Percentiles rank a stretch among this genome's conserved stretches.
Conservation (phyloP, 2,888 invertebrate genomes). For the Chrysina gloriosa region DNA sequence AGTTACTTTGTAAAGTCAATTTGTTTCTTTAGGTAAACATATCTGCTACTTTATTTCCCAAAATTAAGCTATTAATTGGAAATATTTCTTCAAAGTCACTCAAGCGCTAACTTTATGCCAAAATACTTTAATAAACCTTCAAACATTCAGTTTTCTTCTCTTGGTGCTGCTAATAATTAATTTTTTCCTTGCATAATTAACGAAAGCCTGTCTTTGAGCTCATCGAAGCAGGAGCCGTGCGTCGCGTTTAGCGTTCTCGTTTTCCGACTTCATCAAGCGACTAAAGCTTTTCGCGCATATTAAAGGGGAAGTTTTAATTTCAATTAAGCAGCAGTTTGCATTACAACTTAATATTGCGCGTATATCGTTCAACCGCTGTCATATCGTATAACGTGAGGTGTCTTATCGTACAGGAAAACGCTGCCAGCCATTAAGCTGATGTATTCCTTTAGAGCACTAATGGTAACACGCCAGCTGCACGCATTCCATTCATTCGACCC, state of each 20-base stretch:
- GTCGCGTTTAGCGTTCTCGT: too few species aligned
- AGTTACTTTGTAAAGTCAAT: too few species aligned
- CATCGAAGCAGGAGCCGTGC: too few species aligned
- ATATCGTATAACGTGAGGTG: slow-evolving; percentile 10
- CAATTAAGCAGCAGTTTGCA: background rate
- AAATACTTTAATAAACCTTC: slow-evolving; percentile 12
- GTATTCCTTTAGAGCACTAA: background rate
- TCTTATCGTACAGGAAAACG: slow-evolving; percentile 7
- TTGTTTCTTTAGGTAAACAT: background rate
- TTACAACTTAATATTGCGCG: slow-evolving; percentile 2
- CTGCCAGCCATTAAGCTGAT: slow-evolving; percentile 13
- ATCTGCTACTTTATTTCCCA: background rate
- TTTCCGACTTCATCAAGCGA: background rate
- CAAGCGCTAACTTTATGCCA: background rate
- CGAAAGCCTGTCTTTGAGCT: background rate
- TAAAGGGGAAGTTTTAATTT: slow-evolving; percentile 12
- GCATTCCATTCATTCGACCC: too few species aligned
- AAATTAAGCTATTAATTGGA: background rate
- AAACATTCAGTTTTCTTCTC: background rate
- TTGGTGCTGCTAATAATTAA: background rate
- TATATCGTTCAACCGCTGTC: slow-evolving; percentile 1
- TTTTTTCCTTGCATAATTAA: background rate
- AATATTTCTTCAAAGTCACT: background rate
- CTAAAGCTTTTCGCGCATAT: background rate
- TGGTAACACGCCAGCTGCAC: slow-evolving; percentile 11